A percentile compares a stretch with the other conserved stretches of the same genome.
These are phyloP conservation scores for Calycopis cecrops DNA, from an alignment of 1,140 invertebrate genomes.

Conservation along the genomic window DNA sequence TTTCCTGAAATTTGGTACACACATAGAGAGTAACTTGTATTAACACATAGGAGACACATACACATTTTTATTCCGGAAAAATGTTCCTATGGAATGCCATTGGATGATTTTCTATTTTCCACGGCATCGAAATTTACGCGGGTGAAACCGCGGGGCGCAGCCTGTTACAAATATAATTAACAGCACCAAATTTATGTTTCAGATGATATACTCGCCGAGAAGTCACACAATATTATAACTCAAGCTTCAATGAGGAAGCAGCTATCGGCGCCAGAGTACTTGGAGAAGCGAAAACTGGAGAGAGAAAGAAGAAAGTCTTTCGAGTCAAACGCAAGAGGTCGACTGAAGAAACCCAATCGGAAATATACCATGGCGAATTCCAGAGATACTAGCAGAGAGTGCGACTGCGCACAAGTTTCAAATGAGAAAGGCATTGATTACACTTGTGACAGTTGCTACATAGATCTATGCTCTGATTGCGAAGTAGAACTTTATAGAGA, in stretches of 20 bases:
- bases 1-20: no score
- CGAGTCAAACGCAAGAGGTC: slow-evolving; percentile 78
- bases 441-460: slow-evolving; percentile 64
- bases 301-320: slow-evolving; percentile 81
- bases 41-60: no score
- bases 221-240: slow-evolving; percentile 70
- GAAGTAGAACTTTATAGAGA: slow-evolving; percentile 48
- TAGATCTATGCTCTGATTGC: slow-evolving; percentile 63
- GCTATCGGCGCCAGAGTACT: slow-evolving; percentile 91
- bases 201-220: slow-evolving; percentile 71
- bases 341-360: slow-evolving; percentile 69
- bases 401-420: slow-evolving; percentile 57
- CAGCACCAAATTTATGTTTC: slow-evolving; percentile 29
- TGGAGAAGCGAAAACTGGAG: slow-evolving; percentile 86
- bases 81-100: no score
- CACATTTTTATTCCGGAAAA: no score
- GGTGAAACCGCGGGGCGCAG: no score
- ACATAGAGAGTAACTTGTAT: no score
- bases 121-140: no score
- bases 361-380: slow-evolving; percentile 48
- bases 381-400: slow-evolving; percentile 48
- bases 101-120: no score
- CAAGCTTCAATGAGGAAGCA: slow-evolving; percentile 81
- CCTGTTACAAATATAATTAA: slow-evolving; percentile 5
- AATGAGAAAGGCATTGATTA: slow-evolving; percentile 62